Evolutionary conservation across 2,797 vertebrate species (phyloP).

Genomic region (Chloroceryle amazona): DNA sequence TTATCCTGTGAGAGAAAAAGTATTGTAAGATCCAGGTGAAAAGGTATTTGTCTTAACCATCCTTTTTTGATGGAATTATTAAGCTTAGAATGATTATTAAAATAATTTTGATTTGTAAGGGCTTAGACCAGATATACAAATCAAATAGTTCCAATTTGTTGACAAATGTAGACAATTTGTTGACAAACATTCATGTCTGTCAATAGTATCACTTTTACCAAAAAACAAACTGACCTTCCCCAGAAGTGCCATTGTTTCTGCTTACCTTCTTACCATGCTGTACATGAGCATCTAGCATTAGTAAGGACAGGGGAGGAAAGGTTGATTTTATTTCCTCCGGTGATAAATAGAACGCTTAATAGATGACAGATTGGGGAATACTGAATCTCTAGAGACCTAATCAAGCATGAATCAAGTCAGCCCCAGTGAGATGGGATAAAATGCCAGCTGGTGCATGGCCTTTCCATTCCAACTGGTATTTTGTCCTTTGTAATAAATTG

Average conservation of each 20-base stretch:
- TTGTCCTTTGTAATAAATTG: background rate
- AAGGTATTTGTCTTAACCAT: background rate
- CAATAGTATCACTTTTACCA: background rate
- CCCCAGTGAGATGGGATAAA: background rate
- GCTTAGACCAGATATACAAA: background rate
- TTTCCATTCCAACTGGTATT: background rate
- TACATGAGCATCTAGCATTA: background rate
- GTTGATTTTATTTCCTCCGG: constrained; percentile 6
- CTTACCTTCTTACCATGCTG: background rate
- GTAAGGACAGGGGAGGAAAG: background rate
- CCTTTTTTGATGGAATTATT: background rate
- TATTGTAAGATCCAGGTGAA: background rate
- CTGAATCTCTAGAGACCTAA: constrained; percentile 46
- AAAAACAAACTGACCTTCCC: background rate
- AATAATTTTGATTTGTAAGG: background rate
- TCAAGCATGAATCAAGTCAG: constrained; percentile 31
- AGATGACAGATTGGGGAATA: constrained; percentile 45
- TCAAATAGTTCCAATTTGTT: background rate
- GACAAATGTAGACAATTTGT: no score
- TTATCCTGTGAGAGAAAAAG: background rate
- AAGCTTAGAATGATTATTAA: background rate
- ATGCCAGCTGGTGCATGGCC: background rate
- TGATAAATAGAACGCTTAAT: constrained; percentile 48
- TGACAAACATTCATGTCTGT: background rate
- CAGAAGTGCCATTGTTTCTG: background rate